Base-by-base conservation (phyloP, 1,140 invertebrate species). In the Aradophagus sp. region DNA sequence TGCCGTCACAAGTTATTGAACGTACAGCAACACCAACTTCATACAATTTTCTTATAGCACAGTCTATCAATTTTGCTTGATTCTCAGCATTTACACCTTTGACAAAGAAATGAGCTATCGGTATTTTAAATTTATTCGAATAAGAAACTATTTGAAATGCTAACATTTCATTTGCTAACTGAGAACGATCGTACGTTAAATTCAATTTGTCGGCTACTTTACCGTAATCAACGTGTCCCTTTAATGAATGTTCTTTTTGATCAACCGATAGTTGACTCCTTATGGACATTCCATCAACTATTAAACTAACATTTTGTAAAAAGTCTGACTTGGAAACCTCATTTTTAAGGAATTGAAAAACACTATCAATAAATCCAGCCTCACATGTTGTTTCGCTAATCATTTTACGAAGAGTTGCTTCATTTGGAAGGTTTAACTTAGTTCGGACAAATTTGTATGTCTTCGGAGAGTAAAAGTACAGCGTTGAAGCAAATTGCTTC, bases 91-190 rank as follows among this genome's bases (percentile, higher is more conserved):
- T 44, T 0, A 55, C 23, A 1, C 52, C 17, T 34, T 41, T 32
- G 7, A 32, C 13, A 31, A 56, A 58, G 11, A 59, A 59, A 44
- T 39, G 44, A 8, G 42, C 55, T 15, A 61, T 50, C 1, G 44
- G 35, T 23, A 61, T 34, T 31, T 61, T 61, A 17, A 61, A 48
- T 27, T 53, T 62, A 12, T 35, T 32, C 1, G 47, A 63, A 36
- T 31, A 63, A 5, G 41, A 53, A 3, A 53, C 48, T n/a, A 63
- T 63, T 26, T 63, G 48, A 13, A 61, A 61, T 27, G 56, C 45
- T 39, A 61, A 23, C 56, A 61, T 63, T 35, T 63, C 48, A 8
- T 32, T 53, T 8, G 59, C 59, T n/a, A 63, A 26, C 31, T 53
- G 7, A 36, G 31, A 15, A 5, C 15, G 32, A 32, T 62, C 39